Percentiles rank a stretch among this genome's conserved stretches.
phyloP scores from a whole-genome alignment of 2,797 vertebrate genomes.

The Channallabes apus region DNA sequence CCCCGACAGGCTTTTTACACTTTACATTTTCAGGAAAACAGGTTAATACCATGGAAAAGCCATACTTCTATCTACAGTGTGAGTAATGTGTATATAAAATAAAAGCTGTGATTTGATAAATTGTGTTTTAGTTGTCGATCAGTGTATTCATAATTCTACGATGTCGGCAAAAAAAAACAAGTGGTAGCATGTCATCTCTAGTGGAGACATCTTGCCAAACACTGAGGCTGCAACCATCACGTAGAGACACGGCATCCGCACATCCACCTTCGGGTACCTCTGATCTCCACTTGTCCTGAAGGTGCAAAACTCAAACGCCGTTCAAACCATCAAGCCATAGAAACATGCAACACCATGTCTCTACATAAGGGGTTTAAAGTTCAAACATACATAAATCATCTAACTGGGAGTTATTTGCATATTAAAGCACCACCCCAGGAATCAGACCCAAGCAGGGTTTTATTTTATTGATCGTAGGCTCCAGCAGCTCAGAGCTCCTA shows the following conservation, averaged over 20 bases:
- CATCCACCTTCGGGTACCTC: not conserved
- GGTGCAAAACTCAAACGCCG: not conserved
- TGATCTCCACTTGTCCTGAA: constrained; percentile 13
- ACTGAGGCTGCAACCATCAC: not conserved
- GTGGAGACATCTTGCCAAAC: constrained; percentile 61
- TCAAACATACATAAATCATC: constrained; percentile 59
- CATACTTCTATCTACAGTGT: not conserved
- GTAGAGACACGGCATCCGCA: not conserved
- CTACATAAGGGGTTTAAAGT: constrained; percentile 53
- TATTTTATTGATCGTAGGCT: constrained; percentile 52
- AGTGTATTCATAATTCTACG: not conserved
- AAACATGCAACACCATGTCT: constrained; percentile 24
- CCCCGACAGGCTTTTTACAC: not conserved
- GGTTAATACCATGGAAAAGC: not conserved
- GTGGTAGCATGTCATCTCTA: constrained; percentile 50
- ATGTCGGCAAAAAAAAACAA: not conserved
- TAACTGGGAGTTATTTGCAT: constrained; percentile 58
- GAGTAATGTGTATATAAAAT: not conserved
- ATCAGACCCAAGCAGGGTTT: constrained; percentile 50
- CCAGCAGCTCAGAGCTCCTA: constrained; percentile 53
- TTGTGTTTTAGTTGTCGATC: not conserved
- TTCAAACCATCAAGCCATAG: constrained; percentile 4
- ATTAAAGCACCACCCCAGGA: constrained; percentile 53
- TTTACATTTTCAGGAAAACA: not conserved
- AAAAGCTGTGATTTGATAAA: not conserved